Evolutionary conservation across 2,888 invertebrate genomes (phyloP), one percentile per base, ranked within the genome.

Genomic region (Xylota sylvarum): DNA sequence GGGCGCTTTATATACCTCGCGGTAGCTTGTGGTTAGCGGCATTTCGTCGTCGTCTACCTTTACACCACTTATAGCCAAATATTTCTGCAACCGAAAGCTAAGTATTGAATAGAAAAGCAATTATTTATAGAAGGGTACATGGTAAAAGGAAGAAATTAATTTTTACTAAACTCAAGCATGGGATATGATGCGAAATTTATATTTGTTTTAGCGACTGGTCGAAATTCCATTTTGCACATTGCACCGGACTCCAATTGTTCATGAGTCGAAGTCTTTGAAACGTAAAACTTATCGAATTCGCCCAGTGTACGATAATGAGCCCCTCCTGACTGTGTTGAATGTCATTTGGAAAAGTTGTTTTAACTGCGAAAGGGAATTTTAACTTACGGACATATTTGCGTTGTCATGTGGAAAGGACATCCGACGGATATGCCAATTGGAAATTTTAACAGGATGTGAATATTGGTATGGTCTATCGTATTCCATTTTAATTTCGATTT

Each of bases 251-350:
- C 5, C n/a, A 14, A 14, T 2, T 14, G 43, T 0, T 43, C 86
- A 23, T 83, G 82, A 0, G 82, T 74, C 4, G 83, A 52, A 1
- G 82, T 83, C 9, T 78, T 83, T 1, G 64, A 69, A 12, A 83
- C n/a, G 0, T n/a, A 64, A 6, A 37, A 7, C 0, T 9, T 7
- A 52, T 83, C 56, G 0, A 50, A 7, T 2, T 48, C 35, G 7
- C 82, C 86, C 0, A 87, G 64, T 5, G 86, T 70, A 10, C 74
- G 67, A 32, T 74, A 77, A n/a, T 87, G 78, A 0, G 86, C 48
- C 40, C 2, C 4, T 43, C 43, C 43, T 4, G 4, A 1, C 43
- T 43, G 43, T 3, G 14, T n/a, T n/a, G n/a, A n/a, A n/a, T n/a
- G n/a, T n/a, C n/a, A n/a, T n/a, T n/a, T n/a, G n/a, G 14, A 35